Conservation (phyloP, 2,888 invertebrate species). For the Labia minor region DNA sequence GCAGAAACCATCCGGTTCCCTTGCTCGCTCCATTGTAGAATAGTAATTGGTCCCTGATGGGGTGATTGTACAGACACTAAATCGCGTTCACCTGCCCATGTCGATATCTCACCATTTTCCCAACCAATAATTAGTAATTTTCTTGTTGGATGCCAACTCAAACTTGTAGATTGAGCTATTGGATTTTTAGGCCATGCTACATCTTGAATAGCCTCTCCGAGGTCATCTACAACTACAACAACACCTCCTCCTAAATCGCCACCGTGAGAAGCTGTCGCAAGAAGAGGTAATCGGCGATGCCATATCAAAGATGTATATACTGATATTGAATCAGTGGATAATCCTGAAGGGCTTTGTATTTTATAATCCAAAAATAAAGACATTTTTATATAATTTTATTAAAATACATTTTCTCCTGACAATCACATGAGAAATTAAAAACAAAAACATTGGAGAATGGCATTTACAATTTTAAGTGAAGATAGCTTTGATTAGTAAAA, state of each 20-base stretch:
- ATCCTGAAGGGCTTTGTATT: conserved; percentile 49
- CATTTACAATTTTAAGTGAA: too few species aligned
- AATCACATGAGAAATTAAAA: too few species aligned
- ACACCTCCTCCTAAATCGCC: conserved; percentile 83
- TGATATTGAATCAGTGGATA: conserved; percentile 52
- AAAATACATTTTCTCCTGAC: background rate
- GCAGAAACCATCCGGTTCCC: conserved; percentile 79
- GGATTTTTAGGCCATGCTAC: conserved; percentile 64
- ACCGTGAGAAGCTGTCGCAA: conserved; percentile 78
- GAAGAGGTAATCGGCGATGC: conserved; percentile 67
- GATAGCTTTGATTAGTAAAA: too few species aligned
- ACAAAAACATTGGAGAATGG: too few species aligned
- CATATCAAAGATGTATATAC: conserved; percentile 71
- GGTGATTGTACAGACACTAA: conserved; percentile 52
- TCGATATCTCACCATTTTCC: conserved; percentile 82
- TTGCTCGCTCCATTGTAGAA: conserved; percentile 57
- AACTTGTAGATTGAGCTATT: conserved; percentile 66
- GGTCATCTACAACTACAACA: conserved; percentile 22
- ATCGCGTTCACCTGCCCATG: conserved; percentile 60
- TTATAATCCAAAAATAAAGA: conserved; percentile 75
- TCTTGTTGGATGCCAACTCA: conserved; percentile 83
- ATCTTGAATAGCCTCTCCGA: conserved; percentile 66
- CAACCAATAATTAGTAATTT: conserved; percentile 75
- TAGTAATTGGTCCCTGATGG: conserved; percentile 44
- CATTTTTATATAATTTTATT: conserved; percentile 42